Conservation (phyloP, 2,113 vertebrate genomes). For the Brachionichthys hirsutus region DNA sequence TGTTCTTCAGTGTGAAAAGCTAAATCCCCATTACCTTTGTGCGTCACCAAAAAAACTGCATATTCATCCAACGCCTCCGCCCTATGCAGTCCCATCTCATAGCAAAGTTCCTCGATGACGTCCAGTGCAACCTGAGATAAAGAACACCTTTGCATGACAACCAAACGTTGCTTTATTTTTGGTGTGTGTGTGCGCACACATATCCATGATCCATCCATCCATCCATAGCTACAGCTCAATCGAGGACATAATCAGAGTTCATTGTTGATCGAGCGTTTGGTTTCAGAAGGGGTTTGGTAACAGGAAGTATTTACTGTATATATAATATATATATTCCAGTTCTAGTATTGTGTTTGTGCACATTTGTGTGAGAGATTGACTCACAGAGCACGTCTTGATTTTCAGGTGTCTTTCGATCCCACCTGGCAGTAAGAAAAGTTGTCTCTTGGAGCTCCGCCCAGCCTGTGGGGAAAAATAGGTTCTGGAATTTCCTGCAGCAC, state of each 20-base stretch:
- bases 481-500: neutral
- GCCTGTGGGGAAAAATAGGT: constrained; percentile 73
- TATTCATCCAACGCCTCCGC: constrained; percentile 88
- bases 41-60: constrained; percentile 89
- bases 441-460: constrained; percentile 94
- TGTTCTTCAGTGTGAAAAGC: neutral
- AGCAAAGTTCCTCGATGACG: constrained; percentile 89
- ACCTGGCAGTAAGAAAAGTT: constrained; percentile 92
- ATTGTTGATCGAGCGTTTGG: too few relatives aligned
- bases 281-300: too few relatives aligned
- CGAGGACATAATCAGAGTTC: too few relatives aligned
- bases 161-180: neutral
- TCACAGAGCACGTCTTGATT: constrained; percentile 96
- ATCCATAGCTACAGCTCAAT: too few relatives aligned
- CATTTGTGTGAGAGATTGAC: constrained; percentile 33
- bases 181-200: neutral
- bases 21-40: constrained; percentile 78
- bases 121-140: constrained; percentile 86
- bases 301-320: too few relatives aligned
- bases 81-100: constrained; percentile 89
- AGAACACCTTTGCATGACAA: neutral
- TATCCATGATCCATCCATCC: too few relatives aligned
- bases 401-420: constrained; percentile 92
- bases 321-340: too few relatives aligned
- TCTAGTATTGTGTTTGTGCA: neutral